Evolutionary conservation across 2,113 vertebrate genomes (phyloP), one percentile per base, ranked within the genome.

Genomic region (Abramis brama): DNA sequence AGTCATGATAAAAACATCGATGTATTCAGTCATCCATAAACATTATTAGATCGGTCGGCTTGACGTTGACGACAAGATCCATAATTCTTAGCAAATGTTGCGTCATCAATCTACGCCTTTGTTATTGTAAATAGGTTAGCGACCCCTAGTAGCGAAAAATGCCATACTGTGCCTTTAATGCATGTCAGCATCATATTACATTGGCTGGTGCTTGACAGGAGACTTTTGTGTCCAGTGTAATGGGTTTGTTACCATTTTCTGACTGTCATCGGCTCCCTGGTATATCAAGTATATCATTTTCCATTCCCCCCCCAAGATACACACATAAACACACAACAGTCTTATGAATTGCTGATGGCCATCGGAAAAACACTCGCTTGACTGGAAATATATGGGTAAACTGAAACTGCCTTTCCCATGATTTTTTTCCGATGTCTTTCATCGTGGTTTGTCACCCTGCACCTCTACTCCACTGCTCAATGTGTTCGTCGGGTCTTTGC

Each of bases 301-400:
- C n/a, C n/a, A n/a, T n/a, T 1, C 27, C 27, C 27, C 27, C 30
- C 45, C 74, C 19, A 25, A 45, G 50, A n/a, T n/a, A 36, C 45
- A 15, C 76, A 39, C 30, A 55, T 15, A 59, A 59, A 25, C 50
- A 39, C 60, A 71, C 64, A 75, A 76, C 39, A 70, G 19, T 47
- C 76, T 80, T 75, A 66, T 88, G 85, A 87, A 82, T 79, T 71
- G 43, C 78, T 57, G 85, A 77, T 73, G 59, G 17, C 10, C 19
- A 74, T 86, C 23, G 45, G 86, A 88, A 82, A 50, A 55, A n/a
- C 70, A 62, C 33, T 47, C 19, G 55, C 77, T 77, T 59, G 33
- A 60, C 78, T 64, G 75, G 80, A 86, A 43, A 77, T 60, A 70
- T 77, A 64, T 30, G 9, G 71, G 71, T 88, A 82, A 87, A 87